A percentile compares a stretch with the other conserved stretches of the same genome.
These are phyloP conservation scores for Drosophila punjabiensis DNA, from an alignment of 1,140 invertebrate genomes.

Conservation along the genomic window DNA sequence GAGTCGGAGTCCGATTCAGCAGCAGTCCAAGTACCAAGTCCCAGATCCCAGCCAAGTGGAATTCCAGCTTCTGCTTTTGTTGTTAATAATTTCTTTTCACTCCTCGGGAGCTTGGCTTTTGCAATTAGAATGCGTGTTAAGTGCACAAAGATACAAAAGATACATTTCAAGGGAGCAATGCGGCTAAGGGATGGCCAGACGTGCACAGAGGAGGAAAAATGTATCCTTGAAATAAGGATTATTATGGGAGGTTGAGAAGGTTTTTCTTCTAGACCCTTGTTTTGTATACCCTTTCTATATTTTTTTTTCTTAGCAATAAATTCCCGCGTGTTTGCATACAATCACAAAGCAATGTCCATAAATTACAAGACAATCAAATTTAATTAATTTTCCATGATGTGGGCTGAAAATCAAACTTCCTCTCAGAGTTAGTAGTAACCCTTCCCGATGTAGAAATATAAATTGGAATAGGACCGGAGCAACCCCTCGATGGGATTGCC, in stretches of 20 bases:
- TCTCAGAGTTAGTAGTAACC: slow-evolving; percentile 25
- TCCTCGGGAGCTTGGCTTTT: slow-evolving; percentile 54
- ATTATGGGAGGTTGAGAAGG: neutral
- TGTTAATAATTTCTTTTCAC: slow-evolving; percentile 83
- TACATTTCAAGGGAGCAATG: slow-evolving; percentile 55
- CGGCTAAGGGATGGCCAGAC: slow-evolving; percentile 11
- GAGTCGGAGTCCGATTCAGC: slow-evolving; percentile 18
- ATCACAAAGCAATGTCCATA: slow-evolving; percentile 53
- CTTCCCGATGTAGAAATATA: slow-evolving; percentile 7
- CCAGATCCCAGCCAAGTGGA: slow-evolving; percentile 58
- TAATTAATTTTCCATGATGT: slow-evolving; percentile 76
- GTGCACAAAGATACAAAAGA: slow-evolving; percentile 74
- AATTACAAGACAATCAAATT: slow-evolving; percentile 78
- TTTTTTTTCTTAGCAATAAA: slow-evolving; percentile 6
- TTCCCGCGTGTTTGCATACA: slow-evolving; percentile 30
- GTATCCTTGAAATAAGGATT: neutral
- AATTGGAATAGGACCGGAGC: slow-evolving; percentile 4
- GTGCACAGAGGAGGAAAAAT: slow-evolving; percentile 1
- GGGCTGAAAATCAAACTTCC: slow-evolving; percentile 44
- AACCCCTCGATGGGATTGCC: slow-evolving; percentile 37
- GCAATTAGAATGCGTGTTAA: slow-evolving; percentile 85
- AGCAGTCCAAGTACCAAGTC: slow-evolving; percentile 10
- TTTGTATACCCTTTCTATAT: neutral
- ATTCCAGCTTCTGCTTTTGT: slow-evolving; percentile 80
- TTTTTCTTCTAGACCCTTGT: neutral